Conservation (phyloP, 2,797 vertebrate species). For the Calcarius lapponicus region DNA sequence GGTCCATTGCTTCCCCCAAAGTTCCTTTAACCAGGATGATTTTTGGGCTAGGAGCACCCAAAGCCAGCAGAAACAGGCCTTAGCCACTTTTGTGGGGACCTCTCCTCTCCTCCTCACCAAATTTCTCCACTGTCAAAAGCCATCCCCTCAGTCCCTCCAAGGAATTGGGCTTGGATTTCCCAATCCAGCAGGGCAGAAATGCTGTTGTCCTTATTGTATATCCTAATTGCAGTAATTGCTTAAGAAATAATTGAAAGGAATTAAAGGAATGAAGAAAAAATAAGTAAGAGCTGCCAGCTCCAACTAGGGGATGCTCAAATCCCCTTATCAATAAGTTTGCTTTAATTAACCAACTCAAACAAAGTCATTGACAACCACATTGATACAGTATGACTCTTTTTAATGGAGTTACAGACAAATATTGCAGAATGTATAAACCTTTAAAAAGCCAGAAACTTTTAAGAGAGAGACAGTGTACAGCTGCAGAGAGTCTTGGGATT, state of each 20-base stretch:
- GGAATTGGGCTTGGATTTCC: background rate
- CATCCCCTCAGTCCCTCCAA: background rate
- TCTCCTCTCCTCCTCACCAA: background rate
- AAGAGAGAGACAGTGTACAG: background rate
- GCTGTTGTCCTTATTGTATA: background rate
- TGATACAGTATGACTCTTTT: background rate
- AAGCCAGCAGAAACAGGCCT: background rate
- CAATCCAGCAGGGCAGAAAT: background rate
- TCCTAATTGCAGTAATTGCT: background rate
- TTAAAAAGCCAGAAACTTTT: background rate
- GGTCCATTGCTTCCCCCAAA: background rate
- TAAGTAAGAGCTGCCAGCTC: background rate
- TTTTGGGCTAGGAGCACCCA: too few species aligned
- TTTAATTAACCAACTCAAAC: background rate
- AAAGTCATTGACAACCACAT: background rate
- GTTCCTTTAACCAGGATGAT: background rate
- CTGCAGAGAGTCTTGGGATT: background rate
- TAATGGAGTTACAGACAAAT: background rate
- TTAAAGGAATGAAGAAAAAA: background rate
- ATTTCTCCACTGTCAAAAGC: background rate
- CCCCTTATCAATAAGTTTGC: background rate
- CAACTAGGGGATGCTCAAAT: background rate
- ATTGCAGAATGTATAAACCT: background rate
- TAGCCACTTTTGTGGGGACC: background rate
- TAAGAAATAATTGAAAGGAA: background rate